Conservation (phyloP, 2,888 invertebrate genomes). For the Apotomis capreana region DNA sequence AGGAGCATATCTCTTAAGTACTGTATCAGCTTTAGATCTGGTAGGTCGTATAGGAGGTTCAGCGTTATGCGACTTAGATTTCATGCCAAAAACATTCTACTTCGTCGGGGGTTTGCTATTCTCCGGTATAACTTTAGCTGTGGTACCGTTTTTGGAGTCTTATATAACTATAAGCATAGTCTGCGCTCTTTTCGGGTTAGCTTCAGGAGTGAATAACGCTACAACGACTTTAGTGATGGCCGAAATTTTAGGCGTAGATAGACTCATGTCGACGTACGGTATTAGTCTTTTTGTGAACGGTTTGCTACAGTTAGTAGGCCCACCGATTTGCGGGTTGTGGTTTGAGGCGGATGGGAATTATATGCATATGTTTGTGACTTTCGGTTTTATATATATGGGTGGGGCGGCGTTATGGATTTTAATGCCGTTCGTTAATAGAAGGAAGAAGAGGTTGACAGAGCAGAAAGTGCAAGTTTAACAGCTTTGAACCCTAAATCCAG, state of each 20-base stretch:
- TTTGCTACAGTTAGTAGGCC: slow-evolving; percentile 90
- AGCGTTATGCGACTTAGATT: slow-evolving; percentile 89
- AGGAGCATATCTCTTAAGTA: slow-evolving; percentile 89
- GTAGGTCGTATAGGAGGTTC: slow-evolving; percentile 94
- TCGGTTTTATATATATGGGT: slow-evolving; percentile 88
- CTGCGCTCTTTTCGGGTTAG: slow-evolving; percentile 90
- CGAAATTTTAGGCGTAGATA: slow-evolving; percentile 92
- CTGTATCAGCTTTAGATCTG: slow-evolving; percentile 91
- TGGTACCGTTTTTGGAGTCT: slow-evolving; percentile 86
- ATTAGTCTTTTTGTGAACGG: slow-evolving; percentile 94
- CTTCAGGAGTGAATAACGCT: slow-evolving; percentile 92
- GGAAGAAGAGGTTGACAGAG: slow-evolving; percentile 53
- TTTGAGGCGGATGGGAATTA: slow-evolving; percentile 85
- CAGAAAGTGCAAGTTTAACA: slow-evolving; percentile 44
- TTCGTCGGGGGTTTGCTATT: slow-evolving; percentile 91
- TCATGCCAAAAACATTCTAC: slow-evolving; percentile 91
- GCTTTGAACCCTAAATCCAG: too few species aligned
- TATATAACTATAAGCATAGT: slow-evolving; percentile 86
- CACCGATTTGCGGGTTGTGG: slow-evolving; percentile 90
- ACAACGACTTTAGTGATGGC: slow-evolving; percentile 94
- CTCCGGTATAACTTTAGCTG: slow-evolving; percentile 89
- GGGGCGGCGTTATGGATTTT: slow-evolving; percentile 90
- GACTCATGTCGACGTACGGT: slow-evolving; percentile 92
- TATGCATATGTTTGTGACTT: slow-evolving; percentile 87
- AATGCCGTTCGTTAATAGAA: slow-evolving; percentile 87